Evolutionary conservation across 2,797 vertebrate species (phyloP).

Genomic region (Siniperca scherzeri): DNA sequence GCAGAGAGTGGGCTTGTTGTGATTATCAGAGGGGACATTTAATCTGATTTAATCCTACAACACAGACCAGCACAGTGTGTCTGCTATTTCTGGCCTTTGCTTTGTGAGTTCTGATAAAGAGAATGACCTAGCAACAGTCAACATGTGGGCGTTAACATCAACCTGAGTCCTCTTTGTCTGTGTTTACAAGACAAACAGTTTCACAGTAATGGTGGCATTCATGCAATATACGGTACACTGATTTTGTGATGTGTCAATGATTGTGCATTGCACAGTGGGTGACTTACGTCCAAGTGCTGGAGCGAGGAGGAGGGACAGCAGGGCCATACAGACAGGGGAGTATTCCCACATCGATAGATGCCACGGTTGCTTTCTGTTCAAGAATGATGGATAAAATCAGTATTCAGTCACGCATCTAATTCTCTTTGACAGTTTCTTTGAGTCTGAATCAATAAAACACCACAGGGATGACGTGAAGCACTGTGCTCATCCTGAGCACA

Average conservation of each 20-base stretch:
- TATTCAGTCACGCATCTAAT: constrained; percentile 33
- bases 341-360: constrained; percentile 20
- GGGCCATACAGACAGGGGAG: constrained; percentile 55
- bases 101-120: constrained; percentile 51
- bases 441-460: constrained; percentile 52
- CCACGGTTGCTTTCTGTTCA: constrained; percentile 69
- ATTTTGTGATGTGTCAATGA: constrained; percentile 18
- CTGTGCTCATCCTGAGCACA: constrained; percentile 9
- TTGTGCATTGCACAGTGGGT: constrained; percentile 1
- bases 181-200: constrained; percentile 52
- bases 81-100: constrained; percentile 60
- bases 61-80: constrained; percentile 47
- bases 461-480: constrained; percentile 14
- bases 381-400: constrained; percentile 58
- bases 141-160: constrained; percentile 14
- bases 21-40: constrained; percentile 66
- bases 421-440: constrained; percentile 49
- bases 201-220: neutral
- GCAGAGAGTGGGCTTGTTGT: constrained; percentile 46
- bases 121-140: constrained; percentile 48
- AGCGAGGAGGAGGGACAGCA: constrained; percentile 71
- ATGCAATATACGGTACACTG: neutral
- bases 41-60: constrained; percentile 73
- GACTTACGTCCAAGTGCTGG: constrained; percentile 84
- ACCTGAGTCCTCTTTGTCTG: constrained; percentile 16